These are phyloP conservation scores for Piscicola geometra DNA, from an alignment of 2,888 invertebrate genomes.

Conservation along the genomic window DNA sequence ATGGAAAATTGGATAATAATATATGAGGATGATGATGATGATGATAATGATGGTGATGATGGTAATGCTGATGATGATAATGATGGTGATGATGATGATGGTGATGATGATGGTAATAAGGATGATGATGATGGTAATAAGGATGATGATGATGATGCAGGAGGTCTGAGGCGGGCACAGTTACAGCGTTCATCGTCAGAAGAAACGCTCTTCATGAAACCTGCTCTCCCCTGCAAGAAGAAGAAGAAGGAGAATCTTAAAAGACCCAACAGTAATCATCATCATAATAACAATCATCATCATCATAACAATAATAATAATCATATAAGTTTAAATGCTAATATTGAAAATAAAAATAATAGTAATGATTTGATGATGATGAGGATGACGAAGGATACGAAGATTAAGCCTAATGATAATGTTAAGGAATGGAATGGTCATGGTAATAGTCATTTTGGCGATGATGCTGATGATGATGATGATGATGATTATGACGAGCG, in stretches of 20 bases:
- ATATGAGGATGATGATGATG: background rate
- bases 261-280: background rate
- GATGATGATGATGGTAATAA: constrained; percentile 13
- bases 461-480: too few relatives aligned
- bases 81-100: background rate
- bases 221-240: background rate
- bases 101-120: background rate
- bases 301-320: too few relatives aligned
- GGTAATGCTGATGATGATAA: constrained; percentile 17
- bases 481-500: too few relatives aligned
- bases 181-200: background rate
- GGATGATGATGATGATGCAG: constrained; percentile 7
- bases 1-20: too few relatives aligned
- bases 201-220: constrained; percentile 1
- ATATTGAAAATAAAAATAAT: too few relatives aligned
- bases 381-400: too few relatives aligned
- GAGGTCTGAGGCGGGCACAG: background rate
- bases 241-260: background rate
- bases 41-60: constrained; percentile 9
- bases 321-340: too few relatives aligned
- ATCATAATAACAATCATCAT: background rate
- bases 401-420: too few relatives aligned
- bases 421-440: too few relatives aligned
- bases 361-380: too few relatives aligned
- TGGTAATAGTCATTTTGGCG: too few relatives aligned